phyloP scores from a whole-genome alignment of 2,113 vertebrate genomes.

The Bothrops jararaca region DNA sequence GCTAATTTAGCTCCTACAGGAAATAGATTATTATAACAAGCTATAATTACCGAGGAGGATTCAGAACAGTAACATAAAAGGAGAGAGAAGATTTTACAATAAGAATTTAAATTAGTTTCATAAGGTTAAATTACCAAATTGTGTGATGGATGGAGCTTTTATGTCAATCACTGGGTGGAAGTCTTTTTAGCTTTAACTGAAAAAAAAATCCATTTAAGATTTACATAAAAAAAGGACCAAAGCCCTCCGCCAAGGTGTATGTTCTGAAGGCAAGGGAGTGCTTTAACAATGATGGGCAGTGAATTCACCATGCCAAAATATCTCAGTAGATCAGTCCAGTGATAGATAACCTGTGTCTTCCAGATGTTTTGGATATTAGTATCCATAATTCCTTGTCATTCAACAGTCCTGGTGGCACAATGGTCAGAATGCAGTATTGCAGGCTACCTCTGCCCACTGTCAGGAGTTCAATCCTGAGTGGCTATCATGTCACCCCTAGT shows the following conservation, averaged over 20 bases:
- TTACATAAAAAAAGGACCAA: neutral
- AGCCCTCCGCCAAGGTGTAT: neutral
- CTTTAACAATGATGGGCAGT: neutral
- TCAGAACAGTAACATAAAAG: neutral
- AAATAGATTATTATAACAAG: neutral
- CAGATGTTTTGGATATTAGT: neutral
- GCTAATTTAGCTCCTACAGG: neutral
- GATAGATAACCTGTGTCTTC: neutral
- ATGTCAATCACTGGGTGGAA: neutral
- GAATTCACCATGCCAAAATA: neutral
- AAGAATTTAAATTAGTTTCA: neutral
- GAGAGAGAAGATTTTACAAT: neutral
- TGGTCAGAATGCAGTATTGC: neutral
- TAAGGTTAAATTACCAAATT: neutral
- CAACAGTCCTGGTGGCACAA: neutral
- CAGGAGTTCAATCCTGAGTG: neutral
- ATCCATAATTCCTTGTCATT: neutral
- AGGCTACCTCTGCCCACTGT: neutral
- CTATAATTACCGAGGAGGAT: constrained; percentile 1
- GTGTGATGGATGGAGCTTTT: neutral
- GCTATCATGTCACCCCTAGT: too few relatives aligned
- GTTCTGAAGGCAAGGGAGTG: neutral
- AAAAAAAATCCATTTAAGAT: neutral
- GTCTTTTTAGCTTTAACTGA: neutral
- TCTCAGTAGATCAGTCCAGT: neutral